Percentiles rank a stretch among this genome's conserved stretches.
Evolutionary conservation across 2,797 vertebrate species (phyloP).

Genomic region (Tenualosa ilisha): DNA sequence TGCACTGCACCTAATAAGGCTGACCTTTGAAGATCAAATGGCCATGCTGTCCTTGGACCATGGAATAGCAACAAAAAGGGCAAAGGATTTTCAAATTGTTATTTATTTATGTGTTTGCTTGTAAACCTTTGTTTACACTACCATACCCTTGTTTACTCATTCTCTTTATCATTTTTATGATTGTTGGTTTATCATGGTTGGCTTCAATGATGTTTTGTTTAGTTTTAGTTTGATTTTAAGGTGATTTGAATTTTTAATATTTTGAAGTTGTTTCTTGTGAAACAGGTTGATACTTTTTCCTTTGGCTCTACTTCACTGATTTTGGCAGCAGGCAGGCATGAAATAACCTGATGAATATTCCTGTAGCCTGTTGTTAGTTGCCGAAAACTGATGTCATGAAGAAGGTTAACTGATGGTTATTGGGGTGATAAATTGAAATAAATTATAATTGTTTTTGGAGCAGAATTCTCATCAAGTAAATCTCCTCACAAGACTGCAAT

Average conservation of each 20-base stretch:
- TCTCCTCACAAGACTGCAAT: conserved; percentile 9
- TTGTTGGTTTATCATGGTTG: neutral
- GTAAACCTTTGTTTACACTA: neutral
- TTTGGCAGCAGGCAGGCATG: neutral
- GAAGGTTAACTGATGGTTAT: neutral
- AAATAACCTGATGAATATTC: conserved; percentile 7
- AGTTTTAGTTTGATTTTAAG: neutral
- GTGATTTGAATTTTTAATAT: neutral
- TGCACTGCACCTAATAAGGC: neutral
- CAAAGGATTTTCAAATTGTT: neutral
- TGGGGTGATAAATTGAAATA: conserved; percentile 1
- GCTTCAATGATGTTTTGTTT: neutral
- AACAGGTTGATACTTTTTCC: neutral
- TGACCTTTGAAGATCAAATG: conserved; percentile 15
- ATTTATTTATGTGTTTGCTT: neutral
- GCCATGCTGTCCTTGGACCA: neutral
- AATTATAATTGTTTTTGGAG: conserved; percentile 10
- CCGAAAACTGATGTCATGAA: conserved; percentile 14
- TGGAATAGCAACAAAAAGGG: neutral
- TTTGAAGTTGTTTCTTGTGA: neutral
- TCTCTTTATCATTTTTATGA: neutral
- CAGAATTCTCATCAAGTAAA: conserved; percentile 18
- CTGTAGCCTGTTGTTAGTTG: neutral
- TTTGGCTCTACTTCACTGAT: neutral
- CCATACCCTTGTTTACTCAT: neutral